Evolutionary conservation across 1,140 invertebrate genomes (phyloP), one percentile per base, ranked within the genome.

Genomic region (Drosophila elegans): DNA sequence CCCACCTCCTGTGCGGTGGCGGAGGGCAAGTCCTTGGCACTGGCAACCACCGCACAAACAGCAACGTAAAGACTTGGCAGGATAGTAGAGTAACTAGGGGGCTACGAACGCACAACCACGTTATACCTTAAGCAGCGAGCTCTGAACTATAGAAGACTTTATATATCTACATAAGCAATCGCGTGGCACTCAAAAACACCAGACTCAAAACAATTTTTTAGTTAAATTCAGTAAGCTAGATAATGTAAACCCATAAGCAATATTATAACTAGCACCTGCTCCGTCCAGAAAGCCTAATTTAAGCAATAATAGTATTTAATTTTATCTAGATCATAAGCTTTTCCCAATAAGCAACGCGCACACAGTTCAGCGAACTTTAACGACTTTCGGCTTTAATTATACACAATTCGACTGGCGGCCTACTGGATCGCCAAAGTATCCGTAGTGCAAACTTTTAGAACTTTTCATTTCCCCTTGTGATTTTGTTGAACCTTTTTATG

Each of bases 41-140:
- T 82, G 74, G 71, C 73, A 27, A 53, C 66, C 62, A 79, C 78
- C 63, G 71, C 79, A 80, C 71, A 79, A 75, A 85, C 88, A 21
- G 78, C 80, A 81, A 88, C 82, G 74, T 86, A 86, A 86, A 86
- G 83, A 86, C 83, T 86, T 66, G 48, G 25, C 45, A 53, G 27
- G 44, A 38, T 10, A 52, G n/a, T 21, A 34, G 55, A 52, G 29
- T 51, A 56, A 34, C 25, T 55, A 45, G 42, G 12, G 21, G 21
- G 16, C 44, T 46, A 32, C 41, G 27, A 55, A 51, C 61, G 76
- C 76, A 72, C 68, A 78, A 49, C 61, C 53, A 49, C 46, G 46
- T 52, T 62, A 48, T 56, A 52, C 51, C 54, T 45, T 64, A 73
- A 64, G 45, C 13, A 11, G 44, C 63, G 29, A 48, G 64, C 51